Conservation (phyloP, 2,888 invertebrate species). For the Halictus ligatus region DNA sequence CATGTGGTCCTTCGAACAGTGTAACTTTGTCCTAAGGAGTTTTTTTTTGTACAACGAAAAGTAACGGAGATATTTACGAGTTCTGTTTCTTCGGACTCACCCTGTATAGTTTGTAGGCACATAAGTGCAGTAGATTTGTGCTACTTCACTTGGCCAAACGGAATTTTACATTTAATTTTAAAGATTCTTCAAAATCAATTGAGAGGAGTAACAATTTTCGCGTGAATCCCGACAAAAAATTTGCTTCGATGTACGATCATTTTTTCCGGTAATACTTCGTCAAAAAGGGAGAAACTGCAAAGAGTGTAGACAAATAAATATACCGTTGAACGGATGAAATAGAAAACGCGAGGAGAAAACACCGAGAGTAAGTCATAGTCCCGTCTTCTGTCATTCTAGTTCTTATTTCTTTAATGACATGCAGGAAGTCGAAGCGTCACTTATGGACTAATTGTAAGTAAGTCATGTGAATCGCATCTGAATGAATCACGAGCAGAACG, state of each 20-base stretch:
- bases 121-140: no score
- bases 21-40: no score
- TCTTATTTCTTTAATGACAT: constrained; percentile 10
- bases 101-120: no score
- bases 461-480: constrained; percentile 33
- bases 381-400: not conserved
- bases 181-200: not conserved
- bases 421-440: constrained; percentile 3
- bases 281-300: not conserved
- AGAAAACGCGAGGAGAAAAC: not conserved
- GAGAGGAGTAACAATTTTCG: not conserved
- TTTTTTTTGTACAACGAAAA: no score
- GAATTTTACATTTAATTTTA: not conserved
- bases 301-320: not conserved
- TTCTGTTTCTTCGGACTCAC: no score
- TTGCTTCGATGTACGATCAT: not conserved
- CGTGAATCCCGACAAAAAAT: not conserved
- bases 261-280: no score
- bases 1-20: no score
- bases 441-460: constrained; percentile 19
- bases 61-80: no score
- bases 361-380: not conserved
- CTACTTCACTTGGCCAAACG: not conserved
- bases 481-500: constrained; percentile 46
- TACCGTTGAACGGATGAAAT: not conserved